These are phyloP conservation scores for Troides aeacus DNA, from an alignment of 2,888 invertebrate species.

Conservation along the genomic window DNA sequence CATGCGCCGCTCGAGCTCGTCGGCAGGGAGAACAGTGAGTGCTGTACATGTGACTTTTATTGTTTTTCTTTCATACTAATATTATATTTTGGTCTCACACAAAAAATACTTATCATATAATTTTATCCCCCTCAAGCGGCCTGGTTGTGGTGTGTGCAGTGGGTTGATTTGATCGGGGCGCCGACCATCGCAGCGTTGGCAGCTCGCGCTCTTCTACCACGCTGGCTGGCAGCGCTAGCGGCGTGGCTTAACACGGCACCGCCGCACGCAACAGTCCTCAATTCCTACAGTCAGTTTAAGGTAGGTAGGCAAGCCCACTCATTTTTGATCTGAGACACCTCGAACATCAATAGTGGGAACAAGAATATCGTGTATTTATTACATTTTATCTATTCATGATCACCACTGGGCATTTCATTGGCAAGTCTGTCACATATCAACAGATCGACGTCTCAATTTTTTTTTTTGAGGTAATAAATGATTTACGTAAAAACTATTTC, in stretches of 20 bases:
- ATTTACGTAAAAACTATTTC: neutral
- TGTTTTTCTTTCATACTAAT: too few species aligned
- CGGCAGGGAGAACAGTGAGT: constrained; percentile 60
- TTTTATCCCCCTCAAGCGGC: constrained; percentile 80
- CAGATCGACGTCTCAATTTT: too few species aligned
- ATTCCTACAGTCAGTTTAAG: constrained; percentile 70
- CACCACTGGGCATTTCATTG: too few species aligned
- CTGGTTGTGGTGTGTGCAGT: constrained; percentile 97
- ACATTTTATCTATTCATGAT: too few species aligned
- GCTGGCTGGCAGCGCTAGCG: constrained; percentile 91
- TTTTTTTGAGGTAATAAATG: neutral
- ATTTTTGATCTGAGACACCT: too few species aligned
- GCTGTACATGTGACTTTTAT: constrained; percentile 5
- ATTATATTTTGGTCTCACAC: too few species aligned
- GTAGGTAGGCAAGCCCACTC: constrained; percentile 38
- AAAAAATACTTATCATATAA: too few species aligned
- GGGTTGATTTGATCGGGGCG: constrained; percentile 91
- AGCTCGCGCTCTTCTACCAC: constrained; percentile 94
- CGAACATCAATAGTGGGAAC: too few species aligned
- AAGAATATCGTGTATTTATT: too few species aligned
- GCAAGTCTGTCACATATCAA: too few species aligned
- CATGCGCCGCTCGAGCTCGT: constrained; percentile 67
- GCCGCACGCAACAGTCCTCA: constrained; percentile 93
- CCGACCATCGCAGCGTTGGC: constrained; percentile 89
- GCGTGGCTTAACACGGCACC: constrained; percentile 96